Base-by-base conservation (phyloP, 2,888 invertebrate species). In the Pecten maximus region DNA sequence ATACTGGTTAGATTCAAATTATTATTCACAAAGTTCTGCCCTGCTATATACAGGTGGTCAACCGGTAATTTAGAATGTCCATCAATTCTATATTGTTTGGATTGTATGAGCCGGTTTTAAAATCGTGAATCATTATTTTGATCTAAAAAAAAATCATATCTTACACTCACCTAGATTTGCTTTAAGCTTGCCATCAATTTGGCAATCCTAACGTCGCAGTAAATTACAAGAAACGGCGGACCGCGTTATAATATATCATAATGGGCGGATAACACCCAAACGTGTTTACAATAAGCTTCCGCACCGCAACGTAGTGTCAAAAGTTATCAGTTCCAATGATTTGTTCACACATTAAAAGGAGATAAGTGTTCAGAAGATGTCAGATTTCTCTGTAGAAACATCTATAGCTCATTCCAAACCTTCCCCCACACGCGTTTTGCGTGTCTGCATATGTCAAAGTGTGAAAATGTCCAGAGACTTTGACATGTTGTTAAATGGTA, bases 251-350 rank as follows among this genome's bases (percentile, higher is more conserved):
- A 74, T 74, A 74, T 74, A 74, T 74, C 74, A 74, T 74, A 74
- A 74, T 74, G 74, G 74, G 74, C 74, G 74, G 74, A 74, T 74
- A 74, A 74, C 74, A 74, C 74, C 74, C 74, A 35, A 74, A 28
- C 28, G 74, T 74, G 35, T 74, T 35, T 74, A 74, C 74, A 74
- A 74, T 74, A 74, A n/a, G 74, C 74, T 74, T 74, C 74, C 35
- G 74, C 35, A 74, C 35, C 35, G 23, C 10, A 74, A 74, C 35
- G 12, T 74, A 74, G 74, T 74, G 74, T 74, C 74, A 74, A 35
- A 74, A 74, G 74, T 35, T 74, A 74, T 74, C 74, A 74, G 10
- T 28, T 12, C 35, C 35, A 12, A 35, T 35, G 74, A 74, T 74
- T 74, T 35, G 74, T 74, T 74, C 74, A 74, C 35, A 28, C 74